Conservation (phyloP, 2,797 vertebrate species). For the Peromyscus melanophrys region DNA sequence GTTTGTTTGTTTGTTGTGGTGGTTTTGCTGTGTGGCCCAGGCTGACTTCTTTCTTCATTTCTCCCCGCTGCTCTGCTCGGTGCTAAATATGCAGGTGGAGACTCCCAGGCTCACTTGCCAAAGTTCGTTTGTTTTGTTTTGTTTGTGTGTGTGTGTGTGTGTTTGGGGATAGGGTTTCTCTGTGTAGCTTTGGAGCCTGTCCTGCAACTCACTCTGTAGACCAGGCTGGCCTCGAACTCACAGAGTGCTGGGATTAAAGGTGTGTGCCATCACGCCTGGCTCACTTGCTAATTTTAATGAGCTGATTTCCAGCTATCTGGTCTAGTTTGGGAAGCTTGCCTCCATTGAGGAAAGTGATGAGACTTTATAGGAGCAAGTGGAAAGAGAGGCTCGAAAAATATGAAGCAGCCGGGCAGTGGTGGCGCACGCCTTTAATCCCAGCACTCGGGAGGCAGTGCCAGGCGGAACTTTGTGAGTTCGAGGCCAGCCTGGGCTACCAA, state of each 20-base stretch:
- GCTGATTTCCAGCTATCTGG: rapidly evolving
- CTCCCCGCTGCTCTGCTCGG: background rate
- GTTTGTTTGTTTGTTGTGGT: background rate
- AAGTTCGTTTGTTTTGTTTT: too few relatives aligned
- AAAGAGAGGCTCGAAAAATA: background rate
- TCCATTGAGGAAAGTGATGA: background rate
- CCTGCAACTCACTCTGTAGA: background rate
- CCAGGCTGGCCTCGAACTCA: background rate
- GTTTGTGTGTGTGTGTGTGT: too few relatives aligned
- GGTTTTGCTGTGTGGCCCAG: background rate
- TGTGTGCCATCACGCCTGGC: too few relatives aligned
- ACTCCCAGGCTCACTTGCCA: background rate
- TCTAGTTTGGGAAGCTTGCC: background rate
- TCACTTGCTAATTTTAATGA: background rate
- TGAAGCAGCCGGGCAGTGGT: too few relatives aligned
- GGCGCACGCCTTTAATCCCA: too few relatives aligned
- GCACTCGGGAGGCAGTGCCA: too few relatives aligned
- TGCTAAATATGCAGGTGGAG: background rate
- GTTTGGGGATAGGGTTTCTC: background rate
- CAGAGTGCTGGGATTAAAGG: background rate
- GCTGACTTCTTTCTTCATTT: background rate
- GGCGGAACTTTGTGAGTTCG: too few relatives aligned
- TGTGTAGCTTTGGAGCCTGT: background rate
- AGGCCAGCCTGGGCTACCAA: too few relatives aligned
- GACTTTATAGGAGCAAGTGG: background rate